Base-by-base conservation (phyloP, 2,888 invertebrate species). In the Patella pellucida region DNA sequence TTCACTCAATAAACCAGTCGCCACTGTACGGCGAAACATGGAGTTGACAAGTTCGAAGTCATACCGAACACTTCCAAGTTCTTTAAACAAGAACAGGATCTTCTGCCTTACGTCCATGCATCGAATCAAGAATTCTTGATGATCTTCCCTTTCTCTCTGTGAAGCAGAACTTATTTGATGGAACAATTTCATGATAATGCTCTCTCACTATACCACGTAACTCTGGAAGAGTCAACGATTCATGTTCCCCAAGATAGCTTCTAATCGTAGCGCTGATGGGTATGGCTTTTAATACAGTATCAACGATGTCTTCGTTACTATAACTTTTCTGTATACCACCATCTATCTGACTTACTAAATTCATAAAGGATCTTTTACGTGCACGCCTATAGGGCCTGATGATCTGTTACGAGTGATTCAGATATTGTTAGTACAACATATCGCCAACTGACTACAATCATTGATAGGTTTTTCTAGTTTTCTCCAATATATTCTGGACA, bases 241-340 rank as follows among this genome's bases (percentile, higher is more conserved):
- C n/a, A 54, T 5, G 54, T 54, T 16, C 54, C 15, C 1, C n/a
- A 15, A 16, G 54, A 16, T 54, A 16, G 15, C 15, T 54, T 5
- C 54, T 16, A 15, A 15, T 15, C 16, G 15, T 15, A 54, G 54
- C 15, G 54, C 16, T 31, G 1, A 31, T 3, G 0, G 73, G 50
- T n/a, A 73, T 62, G 51, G 72, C 72, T 19, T 52, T 54, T 14
- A 31, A 23, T 27, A 52, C 72, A 51, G 51, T 31, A 52, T 41
- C 7, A 19, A 72, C 52, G 15, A 72, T 72, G 27, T 72, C 16
- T 23, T 31, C 56, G 7, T 23, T 54, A 15, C 23, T 23, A 16
- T 19, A 54, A 54, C 41, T n/a, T 54, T 72, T 23, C n/a, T 72
- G 52, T 27, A 19, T 12, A 31, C 54, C 62, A 19, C 56, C 5